Evolutionary conservation across 2,797 vertebrate species (phyloP).

Genomic region (Tympanoctomys barrerae): DNA sequence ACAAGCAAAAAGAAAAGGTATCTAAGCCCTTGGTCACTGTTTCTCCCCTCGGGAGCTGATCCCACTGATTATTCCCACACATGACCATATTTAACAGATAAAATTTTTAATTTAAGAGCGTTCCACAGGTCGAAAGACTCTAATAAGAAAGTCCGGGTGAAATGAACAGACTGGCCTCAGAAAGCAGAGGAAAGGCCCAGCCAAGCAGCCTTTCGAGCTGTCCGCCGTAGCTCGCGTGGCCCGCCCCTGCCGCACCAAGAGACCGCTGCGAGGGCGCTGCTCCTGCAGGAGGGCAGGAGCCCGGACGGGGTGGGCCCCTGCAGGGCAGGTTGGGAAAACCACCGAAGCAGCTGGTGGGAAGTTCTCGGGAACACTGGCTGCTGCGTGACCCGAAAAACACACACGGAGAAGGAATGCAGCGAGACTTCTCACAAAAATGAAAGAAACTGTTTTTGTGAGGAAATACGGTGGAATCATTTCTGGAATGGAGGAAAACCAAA

Average conservation of each 20-base stretch:
- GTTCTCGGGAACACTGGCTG: slow-evolving; percentile 22
- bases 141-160: slow-evolving; percentile 7
- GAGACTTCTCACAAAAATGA: slow-evolving; percentile 30
- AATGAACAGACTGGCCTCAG: neutral
- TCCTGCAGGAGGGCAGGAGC: neutral
- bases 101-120: slow-evolving; percentile 49
- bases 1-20: slow-evolving; percentile 45
- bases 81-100: slow-evolving; percentile 34
- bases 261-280: neutral
- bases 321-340: slow-evolving; percentile 31
- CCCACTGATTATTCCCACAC: slow-evolving; percentile 29
- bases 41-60: slow-evolving; percentile 35
- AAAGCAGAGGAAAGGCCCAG: slow-evolving; percentile 38
- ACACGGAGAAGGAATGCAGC: neutral
- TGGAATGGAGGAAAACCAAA: neutral
- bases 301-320: neutral
- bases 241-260: slow-evolving; percentile 41
- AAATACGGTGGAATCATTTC: slow-evolving; percentile 3
- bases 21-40: neutral
- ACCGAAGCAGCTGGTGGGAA: neutral
- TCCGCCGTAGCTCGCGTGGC: slow-evolving; percentile 6
- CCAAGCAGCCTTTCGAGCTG: neutral
- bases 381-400: slow-evolving; percentile 25
- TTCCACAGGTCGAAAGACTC: slow-evolving; percentile 6
- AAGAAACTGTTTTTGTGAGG: slow-evolving; percentile 50